Percentiles rank a stretch among this genome's conserved stretches.
phyloP scores from a whole-genome alignment of 2,113 vertebrate species.

The Etheostoma spectabile region DNA sequence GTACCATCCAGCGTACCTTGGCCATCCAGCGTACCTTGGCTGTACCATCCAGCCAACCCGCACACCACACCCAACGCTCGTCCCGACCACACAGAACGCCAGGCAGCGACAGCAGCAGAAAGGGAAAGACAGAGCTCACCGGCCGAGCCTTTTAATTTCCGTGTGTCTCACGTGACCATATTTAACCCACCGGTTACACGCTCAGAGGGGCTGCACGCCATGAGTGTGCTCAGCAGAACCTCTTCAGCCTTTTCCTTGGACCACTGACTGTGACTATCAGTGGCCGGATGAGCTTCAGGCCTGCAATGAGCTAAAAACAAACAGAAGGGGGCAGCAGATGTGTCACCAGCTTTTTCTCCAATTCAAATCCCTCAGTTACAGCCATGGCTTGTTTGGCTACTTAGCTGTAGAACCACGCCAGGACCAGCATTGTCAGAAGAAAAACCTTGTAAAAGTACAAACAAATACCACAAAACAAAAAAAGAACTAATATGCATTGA shows the following conservation, averaged over 20 bases:
- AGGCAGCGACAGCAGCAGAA: too few relatives aligned
- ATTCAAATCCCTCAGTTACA: conserved; percentile 38
- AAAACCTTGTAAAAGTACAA: background rate
- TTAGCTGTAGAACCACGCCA: background rate
- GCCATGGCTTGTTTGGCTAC: background rate
- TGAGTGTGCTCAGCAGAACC: conserved; percentile 34
- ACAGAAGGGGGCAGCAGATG: conserved; percentile 42
- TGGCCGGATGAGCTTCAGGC: conserved; percentile 37
- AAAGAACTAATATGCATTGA: background rate
- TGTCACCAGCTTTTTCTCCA: conserved; percentile 39
- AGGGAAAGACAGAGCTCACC: too few relatives aligned
- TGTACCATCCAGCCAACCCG: too few relatives aligned
- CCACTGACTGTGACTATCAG: conserved; percentile 48
- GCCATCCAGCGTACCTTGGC: too few relatives aligned
- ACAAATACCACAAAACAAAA: background rate
- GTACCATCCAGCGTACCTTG: too few relatives aligned
- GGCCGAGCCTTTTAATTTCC: too few relatives aligned
- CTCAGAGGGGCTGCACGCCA: background rate
- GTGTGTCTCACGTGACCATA: too few relatives aligned
- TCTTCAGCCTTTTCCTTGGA: conserved; percentile 41
- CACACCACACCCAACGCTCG: too few relatives aligned
- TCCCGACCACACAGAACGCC: too few relatives aligned
- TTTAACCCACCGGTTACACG: too few relatives aligned
- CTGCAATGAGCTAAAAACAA: conserved; percentile 50
- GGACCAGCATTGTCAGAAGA: background rate